phyloP scores from a whole-genome alignment of 2,797 vertebrate genomes.

The Pantherophis vulpinus region DNA sequence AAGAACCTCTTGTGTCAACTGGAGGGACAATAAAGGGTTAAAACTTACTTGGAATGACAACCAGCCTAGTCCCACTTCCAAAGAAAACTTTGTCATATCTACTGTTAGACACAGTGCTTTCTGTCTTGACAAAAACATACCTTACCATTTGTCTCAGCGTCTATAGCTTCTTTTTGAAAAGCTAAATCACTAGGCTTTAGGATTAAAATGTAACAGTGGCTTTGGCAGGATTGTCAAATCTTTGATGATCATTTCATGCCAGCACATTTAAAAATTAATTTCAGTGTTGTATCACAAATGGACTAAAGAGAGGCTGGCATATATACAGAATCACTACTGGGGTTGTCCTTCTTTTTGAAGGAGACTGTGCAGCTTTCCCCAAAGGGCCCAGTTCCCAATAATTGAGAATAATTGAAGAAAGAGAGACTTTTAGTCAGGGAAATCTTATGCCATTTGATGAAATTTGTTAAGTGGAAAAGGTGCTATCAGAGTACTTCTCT shows the following conservation, averaged over 20 bases:
- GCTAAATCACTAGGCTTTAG: not conserved
- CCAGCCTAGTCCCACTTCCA: conserved; percentile 15
- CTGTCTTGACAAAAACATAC: not conserved
- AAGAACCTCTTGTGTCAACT: too few relatives aligned
- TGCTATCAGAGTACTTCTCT: too few relatives aligned
- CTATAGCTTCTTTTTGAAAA: not conserved
- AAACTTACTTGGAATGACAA: conserved; percentile 26
- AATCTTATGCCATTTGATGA: too few relatives aligned
- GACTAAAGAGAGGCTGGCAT: too few relatives aligned
- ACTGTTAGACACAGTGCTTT: not conserved
- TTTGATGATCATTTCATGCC: not conserved
- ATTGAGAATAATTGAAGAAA: not conserved
- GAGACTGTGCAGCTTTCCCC: not conserved
- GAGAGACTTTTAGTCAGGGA: too few relatives aligned
- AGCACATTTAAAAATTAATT: not conserved
- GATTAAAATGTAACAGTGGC: not conserved
- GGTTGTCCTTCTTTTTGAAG: not conserved
- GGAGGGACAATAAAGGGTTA: rapidly evolving
- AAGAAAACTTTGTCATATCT: not conserved
- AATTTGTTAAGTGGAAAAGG: too few relatives aligned
- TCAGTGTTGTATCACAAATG: too few relatives aligned
- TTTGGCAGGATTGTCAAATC: not conserved
- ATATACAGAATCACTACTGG: not conserved
- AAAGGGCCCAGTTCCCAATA: not conserved
- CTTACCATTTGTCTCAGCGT: not conserved